Evolutionary conservation across 2,797 vertebrate species (phyloP).

Genomic region (Paratrypauchen microcephalus): DNA sequence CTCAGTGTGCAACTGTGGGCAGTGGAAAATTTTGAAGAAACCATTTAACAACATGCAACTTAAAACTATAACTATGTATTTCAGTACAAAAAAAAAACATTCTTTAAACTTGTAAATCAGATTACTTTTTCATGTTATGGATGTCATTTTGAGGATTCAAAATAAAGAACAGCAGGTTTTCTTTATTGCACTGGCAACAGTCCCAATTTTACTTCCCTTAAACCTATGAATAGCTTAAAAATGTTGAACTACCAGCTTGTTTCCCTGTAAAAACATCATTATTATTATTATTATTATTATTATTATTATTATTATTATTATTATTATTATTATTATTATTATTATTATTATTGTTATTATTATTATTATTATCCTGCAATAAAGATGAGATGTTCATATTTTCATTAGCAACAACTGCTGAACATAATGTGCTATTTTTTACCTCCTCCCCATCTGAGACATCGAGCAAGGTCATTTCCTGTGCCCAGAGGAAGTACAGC

Average conservation of each 20-base stretch:
- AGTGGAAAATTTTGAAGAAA: not conserved
- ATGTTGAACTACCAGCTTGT: not conserved
- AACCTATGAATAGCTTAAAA: not conserved
- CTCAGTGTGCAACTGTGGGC: too few species aligned
- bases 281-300: not conserved
- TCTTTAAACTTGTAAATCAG: not conserved
- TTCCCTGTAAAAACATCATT: not conserved
- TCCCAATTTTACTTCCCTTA: not conserved
- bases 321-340: not conserved
- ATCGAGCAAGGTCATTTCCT: conserved; percentile 93
- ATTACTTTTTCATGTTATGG: not conserved
- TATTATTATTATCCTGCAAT: not conserved
- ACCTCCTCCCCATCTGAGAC: conserved; percentile 95
- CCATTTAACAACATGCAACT: not conserved
- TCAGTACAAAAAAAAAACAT: not conserved
- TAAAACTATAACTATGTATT: not conserved
- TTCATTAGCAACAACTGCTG: not conserved
- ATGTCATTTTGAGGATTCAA: not conserved
- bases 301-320: not conserved
- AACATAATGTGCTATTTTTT: not conserved
- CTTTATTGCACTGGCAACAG: not conserved
- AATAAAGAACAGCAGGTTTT: not conserved
- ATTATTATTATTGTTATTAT: not conserved
- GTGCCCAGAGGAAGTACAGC: conserved; percentile 92
- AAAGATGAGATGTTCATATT: not conserved